Evolutionary conservation across 2,797 vertebrate species (phyloP).

Genomic region (Chromobotia macracanthus): DNA sequence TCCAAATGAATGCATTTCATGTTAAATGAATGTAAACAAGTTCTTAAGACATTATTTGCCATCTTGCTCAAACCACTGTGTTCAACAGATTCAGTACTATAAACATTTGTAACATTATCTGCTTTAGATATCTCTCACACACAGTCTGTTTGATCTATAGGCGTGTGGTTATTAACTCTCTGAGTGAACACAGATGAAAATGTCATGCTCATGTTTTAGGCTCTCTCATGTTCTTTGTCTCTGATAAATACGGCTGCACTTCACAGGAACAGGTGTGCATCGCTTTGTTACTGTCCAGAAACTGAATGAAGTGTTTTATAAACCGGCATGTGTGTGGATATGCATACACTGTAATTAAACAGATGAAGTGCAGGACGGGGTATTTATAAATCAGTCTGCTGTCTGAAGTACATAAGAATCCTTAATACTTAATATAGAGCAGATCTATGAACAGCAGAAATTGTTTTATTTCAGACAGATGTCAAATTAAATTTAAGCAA

Average conservation of each 20-base stretch:
- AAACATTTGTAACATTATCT: background rate
- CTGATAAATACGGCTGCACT: constrained; percentile 46
- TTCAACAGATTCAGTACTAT: background rate
- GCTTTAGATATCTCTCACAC: background rate
- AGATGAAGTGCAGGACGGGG: background rate
- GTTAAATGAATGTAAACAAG: background rate
- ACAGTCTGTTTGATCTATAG: constrained; percentile 63
- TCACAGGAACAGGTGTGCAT: constrained; percentile 51
- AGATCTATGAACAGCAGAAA: background rate
- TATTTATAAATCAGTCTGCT: background rate
- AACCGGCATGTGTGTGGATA: constrained; percentile 42
- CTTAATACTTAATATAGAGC: background rate
- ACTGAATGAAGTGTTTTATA: constrained; percentile 46
- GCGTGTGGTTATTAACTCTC: constrained; percentile 61
- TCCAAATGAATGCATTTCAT: too few species aligned
- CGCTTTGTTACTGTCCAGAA: constrained; percentile 54
- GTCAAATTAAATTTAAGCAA: background rate
- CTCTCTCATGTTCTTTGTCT: constrained; percentile 37
- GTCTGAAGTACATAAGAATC: background rate
- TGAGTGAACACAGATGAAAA: constrained; percentile 53
- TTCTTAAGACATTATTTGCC: background rate
- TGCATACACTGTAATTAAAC: constrained; percentile 33
- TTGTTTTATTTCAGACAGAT: background rate
- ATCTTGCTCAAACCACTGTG: background rate
- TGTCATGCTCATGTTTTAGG: constrained; percentile 9